Base-by-base conservation (phyloP, 2,888 invertebrate genomes). In the Ischnura elegans region DNA sequence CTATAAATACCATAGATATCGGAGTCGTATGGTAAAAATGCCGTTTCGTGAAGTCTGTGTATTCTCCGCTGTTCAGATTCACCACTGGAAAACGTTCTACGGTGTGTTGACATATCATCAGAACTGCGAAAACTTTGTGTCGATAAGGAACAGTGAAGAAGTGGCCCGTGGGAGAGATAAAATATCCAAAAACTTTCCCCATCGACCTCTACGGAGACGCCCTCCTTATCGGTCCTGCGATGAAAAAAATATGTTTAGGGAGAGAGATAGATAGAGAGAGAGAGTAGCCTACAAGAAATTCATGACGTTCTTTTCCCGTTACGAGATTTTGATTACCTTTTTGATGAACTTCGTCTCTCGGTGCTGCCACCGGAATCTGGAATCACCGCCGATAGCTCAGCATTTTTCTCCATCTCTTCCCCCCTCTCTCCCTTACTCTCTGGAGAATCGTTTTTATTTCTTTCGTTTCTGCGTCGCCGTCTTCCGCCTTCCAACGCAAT, bases 311-410 rank as follows among this genome's bases (percentile, higher is more conserved):
- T 86, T 46, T 86, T 86, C 86, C 86, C 43, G 86, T 45, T 86
- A 86, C 46, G 86, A 86, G 86, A 86, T 86, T 86, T 86, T 86
- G 86, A 86, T 86, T 86, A 46, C 86, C 43, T 86, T 86, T 86
- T 86, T 86, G 86, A 86, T 86, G 86, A 86, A 86, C 45, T 86
- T 86, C 86, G 46, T 86, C 86, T n/a, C 76, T 46, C 86, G 45
- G 46, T 46, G 86, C 8, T 86, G 86, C 86, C 86, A 45, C 86
- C 45, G 86, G 86, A 86, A 86, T 86, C 86, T n/a, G 4, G 86
- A 86, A 86, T 86, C 86, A 43, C 46, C 46, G 46, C n/a, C 43
- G 43, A 46, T 86, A 45, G 43, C 76, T 29, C 76, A 36, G 76
- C 45, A 86, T 86, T 86, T 86, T 86, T 86, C 46, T 46, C n/a